Conservation (phyloP, 2,113 vertebrate genomes). For the Vombatus ursinus region DNA sequence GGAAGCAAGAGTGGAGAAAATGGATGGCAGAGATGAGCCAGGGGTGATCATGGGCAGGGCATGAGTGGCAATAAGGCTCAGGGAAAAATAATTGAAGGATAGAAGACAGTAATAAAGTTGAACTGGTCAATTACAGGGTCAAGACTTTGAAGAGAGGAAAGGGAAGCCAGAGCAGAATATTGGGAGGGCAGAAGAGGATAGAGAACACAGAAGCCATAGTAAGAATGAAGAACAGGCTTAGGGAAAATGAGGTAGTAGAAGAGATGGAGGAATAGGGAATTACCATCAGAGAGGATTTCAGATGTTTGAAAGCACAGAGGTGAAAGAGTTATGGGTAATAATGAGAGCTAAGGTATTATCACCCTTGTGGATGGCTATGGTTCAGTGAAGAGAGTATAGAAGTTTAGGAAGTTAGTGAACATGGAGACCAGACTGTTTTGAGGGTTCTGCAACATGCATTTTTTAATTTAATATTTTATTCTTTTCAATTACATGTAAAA, state of each 20-base stretch:
- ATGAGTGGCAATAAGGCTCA: background rate
- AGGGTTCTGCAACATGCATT: background rate
- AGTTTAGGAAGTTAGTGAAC: background rate
- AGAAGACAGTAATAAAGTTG: background rate
- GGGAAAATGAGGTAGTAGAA: background rate
- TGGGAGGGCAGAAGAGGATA: background rate
- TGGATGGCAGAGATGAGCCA: background rate
- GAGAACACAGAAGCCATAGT: background rate
- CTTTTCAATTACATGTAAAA: too few relatives aligned
- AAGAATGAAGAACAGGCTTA: background rate
- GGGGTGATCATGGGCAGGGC: background rate
- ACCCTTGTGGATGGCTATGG: too few relatives aligned
- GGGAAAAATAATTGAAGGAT: background rate
- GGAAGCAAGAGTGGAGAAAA: background rate
- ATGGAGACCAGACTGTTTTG: background rate
- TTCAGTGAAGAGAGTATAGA: background rate
- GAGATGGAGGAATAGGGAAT: background rate
- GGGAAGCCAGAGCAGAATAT: background rate
- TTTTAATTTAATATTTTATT: too few relatives aligned
- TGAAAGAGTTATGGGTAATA: background rate
- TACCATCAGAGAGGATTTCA: background rate
- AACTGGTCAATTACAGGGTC: background rate
- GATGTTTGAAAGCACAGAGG: background rate
- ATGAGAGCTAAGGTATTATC: too few relatives aligned
- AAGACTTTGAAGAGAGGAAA: background rate